Evolutionary conservation across 2,797 vertebrate species (phyloP).

Genomic region (Tapirus indicus): DNA sequence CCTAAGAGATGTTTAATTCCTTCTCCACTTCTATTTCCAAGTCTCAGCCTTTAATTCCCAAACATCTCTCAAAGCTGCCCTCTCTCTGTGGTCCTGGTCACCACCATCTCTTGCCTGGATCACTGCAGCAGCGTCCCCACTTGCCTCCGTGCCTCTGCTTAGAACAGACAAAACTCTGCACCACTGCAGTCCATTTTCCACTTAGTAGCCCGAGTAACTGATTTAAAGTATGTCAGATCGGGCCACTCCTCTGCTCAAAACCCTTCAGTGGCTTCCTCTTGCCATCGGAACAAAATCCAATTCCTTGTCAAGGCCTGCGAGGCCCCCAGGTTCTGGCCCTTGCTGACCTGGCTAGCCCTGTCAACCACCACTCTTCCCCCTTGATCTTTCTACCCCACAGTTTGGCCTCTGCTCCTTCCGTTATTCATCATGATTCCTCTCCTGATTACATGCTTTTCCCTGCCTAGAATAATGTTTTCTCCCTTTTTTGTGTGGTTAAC

Average conservation of each 20-base stretch:
- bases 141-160: not conserved
- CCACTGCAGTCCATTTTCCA: not conserved
- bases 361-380: accelerated
- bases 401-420: not conserved
- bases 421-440: not conserved
- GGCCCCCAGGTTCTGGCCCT: not conserved
- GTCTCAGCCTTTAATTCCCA: not conserved
- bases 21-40: not conserved
- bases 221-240: not conserved
- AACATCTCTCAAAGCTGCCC: not conserved
- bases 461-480: not conserved
- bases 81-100: not conserved
- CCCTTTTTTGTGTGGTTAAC: not conserved
- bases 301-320: not conserved
- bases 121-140: not conserved
- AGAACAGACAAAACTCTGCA: not conserved
- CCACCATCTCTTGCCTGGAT: too few relatives aligned
- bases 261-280: not conserved
- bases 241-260: not conserved
- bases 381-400: not conserved
- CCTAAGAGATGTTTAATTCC: too few relatives aligned
- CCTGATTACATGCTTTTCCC: not conserved
- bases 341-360: not conserved
- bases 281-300: not conserved
- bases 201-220: not conserved